Evolutionary conservation across 2,888 invertebrate species (phyloP), one percentile per base, ranked within the genome.

Genomic region (Tridacna crocea): DNA sequence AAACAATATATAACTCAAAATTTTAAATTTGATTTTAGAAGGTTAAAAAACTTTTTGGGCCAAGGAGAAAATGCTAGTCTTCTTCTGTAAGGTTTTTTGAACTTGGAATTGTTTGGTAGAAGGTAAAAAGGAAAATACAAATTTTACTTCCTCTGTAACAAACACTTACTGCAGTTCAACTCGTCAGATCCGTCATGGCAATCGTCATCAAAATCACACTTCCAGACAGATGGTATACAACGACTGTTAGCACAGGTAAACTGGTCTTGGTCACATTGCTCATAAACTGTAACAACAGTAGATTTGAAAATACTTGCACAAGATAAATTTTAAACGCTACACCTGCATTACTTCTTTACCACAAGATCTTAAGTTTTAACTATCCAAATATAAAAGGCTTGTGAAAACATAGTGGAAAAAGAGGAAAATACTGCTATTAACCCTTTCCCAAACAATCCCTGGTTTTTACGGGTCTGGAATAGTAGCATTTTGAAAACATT

Each of bases 161-260:
- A 36, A 24, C 47, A 87, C 88, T 84, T 85, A 89, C 88, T 19
- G 80, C 93, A 93, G 74, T 85, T 65, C 0, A 10, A 26, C 80
- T 93, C 93, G 88, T 93, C 93, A 36, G 90, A 89, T 12, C 80
- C 77, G 80, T 93, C 93, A 6, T 70, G 76, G 81, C 93, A 93
- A 75, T 92, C 92, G 75, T 86, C 63, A 66, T 91, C 88, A 17
- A 89, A 89, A 77, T 94, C 93, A 87, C 94, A 94, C 13, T 82
- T 68, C 89, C 90, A 91, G 6, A 58, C 65, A 1, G 12, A 11
- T 0, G 89, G 88, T 2, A 94, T 87, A 86, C 94, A 94, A 13
- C 82, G 83, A 19, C 85, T 85, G 19, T 47, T 68, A 19, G 11
- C 60, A 66, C 88, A 88, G 24, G 77, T 75, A 51, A 82, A 84